phyloP scores from a whole-genome alignment of 2,113 vertebrate species.

The Apteryx owenii region DNA sequence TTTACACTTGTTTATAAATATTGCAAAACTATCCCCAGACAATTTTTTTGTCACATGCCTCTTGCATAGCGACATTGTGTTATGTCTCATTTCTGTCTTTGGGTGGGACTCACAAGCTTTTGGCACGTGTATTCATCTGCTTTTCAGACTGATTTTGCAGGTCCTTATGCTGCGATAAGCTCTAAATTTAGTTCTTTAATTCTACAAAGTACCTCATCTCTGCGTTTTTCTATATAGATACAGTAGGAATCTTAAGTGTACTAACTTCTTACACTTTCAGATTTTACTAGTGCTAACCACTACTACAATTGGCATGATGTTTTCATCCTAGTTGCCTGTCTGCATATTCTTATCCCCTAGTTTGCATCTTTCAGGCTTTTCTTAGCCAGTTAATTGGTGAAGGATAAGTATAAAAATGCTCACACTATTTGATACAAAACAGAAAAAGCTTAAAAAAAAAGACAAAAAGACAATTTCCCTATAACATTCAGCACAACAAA shows the following conservation, averaged over 20 bases:
- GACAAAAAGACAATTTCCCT: not conserved
- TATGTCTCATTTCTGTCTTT: not conserved
- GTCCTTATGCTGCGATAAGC: not conserved
- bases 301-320: not conserved
- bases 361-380: not conserved
- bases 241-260: not conserved
- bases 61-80: not conserved
- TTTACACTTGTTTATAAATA: conserved; percentile 19
- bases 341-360: not conserved
- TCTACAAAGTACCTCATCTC: not conserved
- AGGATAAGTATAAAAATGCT: not conserved
- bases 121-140: not conserved
- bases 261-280: not conserved
- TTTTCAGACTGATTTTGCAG: not conserved
- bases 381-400: not conserved
- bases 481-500: not conserved
- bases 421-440: not conserved
- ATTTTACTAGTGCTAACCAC: not conserved
- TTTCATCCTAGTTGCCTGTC: not conserved
- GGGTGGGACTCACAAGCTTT: not conserved
- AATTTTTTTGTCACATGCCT: not conserved
- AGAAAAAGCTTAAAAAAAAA: not conserved
- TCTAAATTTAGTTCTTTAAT: not conserved
- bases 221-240: not conserved
- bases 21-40: not conserved